Evolutionary conservation across 2,113 vertebrate genomes (phyloP).

Genomic region (Bufo gargarizans): DNA sequence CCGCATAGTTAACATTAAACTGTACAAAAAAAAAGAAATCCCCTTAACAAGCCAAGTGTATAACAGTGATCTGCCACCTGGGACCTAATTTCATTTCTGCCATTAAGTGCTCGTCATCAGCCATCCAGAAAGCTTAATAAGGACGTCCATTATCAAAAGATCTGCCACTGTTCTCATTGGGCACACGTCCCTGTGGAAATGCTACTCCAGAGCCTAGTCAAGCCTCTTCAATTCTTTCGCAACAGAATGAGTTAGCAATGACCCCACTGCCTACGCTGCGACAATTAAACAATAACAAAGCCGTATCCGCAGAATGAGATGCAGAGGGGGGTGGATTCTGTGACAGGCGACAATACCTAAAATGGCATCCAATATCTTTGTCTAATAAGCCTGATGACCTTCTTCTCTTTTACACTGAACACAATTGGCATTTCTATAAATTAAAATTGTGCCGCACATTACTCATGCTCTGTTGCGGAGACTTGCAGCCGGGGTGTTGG

Average conservation of each 20-base stretch:
- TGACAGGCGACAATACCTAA: constrained; percentile 35
- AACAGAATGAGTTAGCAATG: constrained; percentile 40
- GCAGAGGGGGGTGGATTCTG: background rate
- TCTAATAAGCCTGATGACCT: constrained; percentile 13
- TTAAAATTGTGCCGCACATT: constrained; percentile 1
- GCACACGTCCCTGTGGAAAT: constrained; percentile 36
- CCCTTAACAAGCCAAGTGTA: constrained; percentile 47
- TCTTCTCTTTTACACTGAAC: background rate
- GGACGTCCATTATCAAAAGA: constrained; percentile 48
- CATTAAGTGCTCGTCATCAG: constrained; percentile 49
- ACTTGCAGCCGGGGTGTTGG: background rate
- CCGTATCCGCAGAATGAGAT: constrained; percentile 12
- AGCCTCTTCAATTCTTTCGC: constrained; percentile 44
- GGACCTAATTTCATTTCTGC: constrained; percentile 46
- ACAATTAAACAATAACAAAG: constrained; percentile 39
- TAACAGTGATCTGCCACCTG: constrained; percentile 45
- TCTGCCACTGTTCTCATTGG: constrained; percentile 42
- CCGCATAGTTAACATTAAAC: constrained; percentile 29
- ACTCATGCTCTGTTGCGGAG: background rate
- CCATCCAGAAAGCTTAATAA: constrained; percentile 51
- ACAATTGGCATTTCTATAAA: background rate
- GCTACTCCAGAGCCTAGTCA: constrained; percentile 32
- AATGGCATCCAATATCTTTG: constrained; percentile 33
- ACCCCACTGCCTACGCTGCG: constrained; percentile 18
- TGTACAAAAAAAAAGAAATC: background rate